A percentile compares a stretch with the other conserved stretches of the same genome.
Conservation (phyloP, 2,113 vertebrate species). For the Phodopus roborovskii region DNA sequence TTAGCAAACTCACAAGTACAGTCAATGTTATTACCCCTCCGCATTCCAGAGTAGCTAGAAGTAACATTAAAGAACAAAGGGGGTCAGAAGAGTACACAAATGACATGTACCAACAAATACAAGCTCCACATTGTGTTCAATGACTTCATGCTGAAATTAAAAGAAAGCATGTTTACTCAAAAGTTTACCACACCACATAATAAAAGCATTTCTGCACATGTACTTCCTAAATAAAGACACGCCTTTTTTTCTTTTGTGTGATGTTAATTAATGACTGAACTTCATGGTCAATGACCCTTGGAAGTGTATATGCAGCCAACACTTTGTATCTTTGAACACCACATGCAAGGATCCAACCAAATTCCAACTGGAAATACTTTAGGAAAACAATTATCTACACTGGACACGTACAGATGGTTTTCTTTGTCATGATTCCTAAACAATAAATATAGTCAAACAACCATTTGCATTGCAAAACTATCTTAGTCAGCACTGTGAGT, state of each 20-base stretch:
- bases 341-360: not conserved
- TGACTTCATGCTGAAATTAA: not conserved
- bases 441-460: not conserved
- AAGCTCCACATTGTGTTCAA: not conserved
- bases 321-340: not conserved
- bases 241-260: not conserved
- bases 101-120: slow-evolving; percentile 1
- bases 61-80: not conserved
- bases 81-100: not conserved
- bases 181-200: not conserved
- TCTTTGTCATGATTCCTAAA: not conserved
- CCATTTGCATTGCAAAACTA: not conserved
- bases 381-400: not conserved
- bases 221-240: not conserved
- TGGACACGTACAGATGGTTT: not conserved
- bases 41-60: not conserved
- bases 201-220: not conserved
- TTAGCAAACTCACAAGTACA: not conserved
- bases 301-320: not conserved
- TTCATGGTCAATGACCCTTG: not conserved
- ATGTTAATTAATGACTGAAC: not conserved
- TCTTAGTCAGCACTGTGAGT: not conserved
- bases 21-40: not conserved
- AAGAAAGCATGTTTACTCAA: not conserved
- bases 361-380: not conserved